A percentile compares a stretch with the other conserved stretches of the same genome.
Evolutionary conservation across 2,797 vertebrate species (phyloP).

Genomic region (Erethizon dorsatum): DNA sequence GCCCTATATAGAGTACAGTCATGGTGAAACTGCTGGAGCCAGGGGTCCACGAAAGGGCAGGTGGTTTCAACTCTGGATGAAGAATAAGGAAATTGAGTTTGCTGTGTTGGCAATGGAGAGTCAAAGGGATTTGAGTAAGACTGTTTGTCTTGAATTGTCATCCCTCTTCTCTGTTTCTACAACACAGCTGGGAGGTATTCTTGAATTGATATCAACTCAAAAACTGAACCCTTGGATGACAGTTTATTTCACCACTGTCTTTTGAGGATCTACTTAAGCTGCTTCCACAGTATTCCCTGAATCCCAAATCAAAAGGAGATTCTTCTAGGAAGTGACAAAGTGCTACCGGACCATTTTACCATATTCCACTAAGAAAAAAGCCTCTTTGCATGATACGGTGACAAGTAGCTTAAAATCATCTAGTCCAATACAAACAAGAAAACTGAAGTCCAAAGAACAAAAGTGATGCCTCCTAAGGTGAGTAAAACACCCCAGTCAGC

Average conservation of each 20-base stretch:
- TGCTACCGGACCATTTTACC: not conserved
- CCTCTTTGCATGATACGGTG: not conserved
- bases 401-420: not conserved
- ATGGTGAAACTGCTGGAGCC: not conserved
- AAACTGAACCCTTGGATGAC: not conserved
- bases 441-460: slow-evolving; percentile 4
- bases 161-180: not conserved
- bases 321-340: not conserved
- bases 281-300: not conserved
- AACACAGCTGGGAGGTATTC: not conserved
- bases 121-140: not conserved
- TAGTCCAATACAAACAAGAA: not conserved
- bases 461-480: not conserved
- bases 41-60: not conserved
- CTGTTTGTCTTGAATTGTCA: not conserved
- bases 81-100: slow-evolving; percentile 8
- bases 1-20: not conserved
- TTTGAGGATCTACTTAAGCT: not conserved
- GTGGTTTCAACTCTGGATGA: not conserved
- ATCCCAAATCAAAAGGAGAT: not conserved
- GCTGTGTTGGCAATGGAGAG: not conserved
- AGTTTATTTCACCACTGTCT: not conserved
- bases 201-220: slow-evolving; percentile 28
- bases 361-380: not conserved
- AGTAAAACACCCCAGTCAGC: not conserved